Base-by-base conservation (phyloP, 2,113 vertebrate species). In the Nannospalax galili region DNA sequence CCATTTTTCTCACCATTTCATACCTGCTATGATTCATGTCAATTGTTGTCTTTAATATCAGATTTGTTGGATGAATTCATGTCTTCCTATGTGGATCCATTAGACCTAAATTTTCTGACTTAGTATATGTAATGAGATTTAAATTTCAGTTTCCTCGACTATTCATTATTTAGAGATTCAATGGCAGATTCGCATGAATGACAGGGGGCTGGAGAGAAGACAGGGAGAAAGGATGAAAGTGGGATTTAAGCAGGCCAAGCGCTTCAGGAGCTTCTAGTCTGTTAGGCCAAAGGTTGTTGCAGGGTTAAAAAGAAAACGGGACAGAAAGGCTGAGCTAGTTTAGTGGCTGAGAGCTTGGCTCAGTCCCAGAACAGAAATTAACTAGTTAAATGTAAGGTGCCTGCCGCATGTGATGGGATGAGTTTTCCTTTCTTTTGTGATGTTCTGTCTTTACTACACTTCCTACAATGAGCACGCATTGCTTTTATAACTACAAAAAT, bases 401-500 rank as follows among this genome's bases (percentile, higher is more conserved):
- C 56, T 16, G 9, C 9, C 40, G 14, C 9, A 4, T n/a, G 26
- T 58, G 16, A 32, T 65, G 58, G 37, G 35, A 40, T 69, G 1
- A 42, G 62, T 84, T 42, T 84, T 72, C 37, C 65, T 74, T 79
- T 86, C 24, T 96, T 87, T 26, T 78, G 35, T 88, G 35, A n/a
- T 88, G 48, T 95, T 94, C 87, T 88, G 4, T 64, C 40, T 93
- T 87, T 87, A 56, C 48, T 52, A 72, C 48, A 11, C 80, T 92
- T 93, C 80, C 19, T 88, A 48, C 16, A 69, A 40, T 28, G 37
- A 88, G 30, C 37, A 56, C 5, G 56, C 7, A 77, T 56, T 92
- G 69, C 32, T 93, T 84, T 95, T 74, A 91, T 58, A 77, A 81
- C n/a, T 42, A 90, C n/a, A 28, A 48, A 77, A 65, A 5, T 22